Conservation (phyloP, 2,797 vertebrate species). For the Lepilemur septentrionalis region DNA sequence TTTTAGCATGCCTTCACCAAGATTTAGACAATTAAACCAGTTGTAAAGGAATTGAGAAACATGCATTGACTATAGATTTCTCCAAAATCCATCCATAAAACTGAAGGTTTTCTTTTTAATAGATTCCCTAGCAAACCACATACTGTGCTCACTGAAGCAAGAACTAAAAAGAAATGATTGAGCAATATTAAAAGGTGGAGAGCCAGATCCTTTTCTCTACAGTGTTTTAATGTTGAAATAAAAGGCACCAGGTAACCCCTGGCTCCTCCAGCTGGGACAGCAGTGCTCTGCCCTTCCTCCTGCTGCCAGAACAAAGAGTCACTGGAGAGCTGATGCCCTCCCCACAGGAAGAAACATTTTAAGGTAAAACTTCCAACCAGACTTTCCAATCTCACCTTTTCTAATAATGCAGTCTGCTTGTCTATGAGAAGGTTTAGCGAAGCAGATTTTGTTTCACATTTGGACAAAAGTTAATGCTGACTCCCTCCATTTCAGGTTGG, state of each 20-base stretch:
- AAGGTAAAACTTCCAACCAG: slow-evolving; percentile 2
- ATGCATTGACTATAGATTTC: slow-evolving; percentile 60
- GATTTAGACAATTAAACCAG: slow-evolving; percentile 41
- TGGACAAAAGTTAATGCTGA: background rate
- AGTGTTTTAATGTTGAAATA: slow-evolving; percentile 62
- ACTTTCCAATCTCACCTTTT: slow-evolving; percentile 11
- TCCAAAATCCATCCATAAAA: slow-evolving; percentile 37
- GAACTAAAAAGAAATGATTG: slow-evolving; percentile 73
- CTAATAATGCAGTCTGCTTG: background rate
- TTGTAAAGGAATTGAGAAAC: slow-evolving; percentile 27
- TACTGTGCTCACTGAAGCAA: slow-evolving; percentile 68
- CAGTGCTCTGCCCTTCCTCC: background rate
- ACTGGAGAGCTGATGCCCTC: background rate
- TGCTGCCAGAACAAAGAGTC: background rate
- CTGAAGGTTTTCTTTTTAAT: slow-evolving; percentile 70
- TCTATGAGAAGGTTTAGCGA: background rate
- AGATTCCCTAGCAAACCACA: slow-evolving; percentile 62
- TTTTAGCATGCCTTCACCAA: slow-evolving; percentile 30
- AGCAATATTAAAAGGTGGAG: slow-evolving; percentile 64
- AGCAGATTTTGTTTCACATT: background rate
- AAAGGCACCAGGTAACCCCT: slow-evolving; percentile 27
- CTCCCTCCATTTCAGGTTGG: background rate
- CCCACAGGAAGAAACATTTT: background rate
- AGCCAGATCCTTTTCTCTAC: slow-evolving; percentile 49
- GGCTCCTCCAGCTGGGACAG: background rate